phyloP scores from a whole-genome alignment of 35 echinoderm and acorn worm genomes.

The Lytechinus variegatus region DNA sequence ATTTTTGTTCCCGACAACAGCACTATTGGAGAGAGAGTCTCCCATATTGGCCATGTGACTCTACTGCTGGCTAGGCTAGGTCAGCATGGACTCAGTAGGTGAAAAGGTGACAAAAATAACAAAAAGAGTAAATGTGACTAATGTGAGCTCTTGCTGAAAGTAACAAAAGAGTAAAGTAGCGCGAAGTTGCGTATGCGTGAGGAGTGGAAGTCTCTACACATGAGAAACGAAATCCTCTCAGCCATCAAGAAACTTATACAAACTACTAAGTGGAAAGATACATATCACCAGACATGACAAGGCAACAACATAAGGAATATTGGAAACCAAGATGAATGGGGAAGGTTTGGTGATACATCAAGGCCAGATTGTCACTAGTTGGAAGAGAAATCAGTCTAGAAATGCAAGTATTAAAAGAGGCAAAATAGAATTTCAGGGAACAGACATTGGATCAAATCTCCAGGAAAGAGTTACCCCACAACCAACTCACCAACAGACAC shows the following conservation, averaged over 20 bases:
- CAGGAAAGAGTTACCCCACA: neutral
- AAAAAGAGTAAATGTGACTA: too few relatives aligned
- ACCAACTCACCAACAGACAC: neutral
- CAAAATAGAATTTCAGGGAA: neutral
- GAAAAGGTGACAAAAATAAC: too few relatives aligned
- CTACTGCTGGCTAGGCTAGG: too few relatives aligned
- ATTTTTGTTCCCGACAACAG: too few relatives aligned
- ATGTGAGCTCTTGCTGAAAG: too few relatives aligned
- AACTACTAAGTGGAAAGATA: neutral
- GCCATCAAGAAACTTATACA: neutral
- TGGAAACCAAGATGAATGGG: neutral
- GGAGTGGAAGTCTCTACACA: too few relatives aligned
- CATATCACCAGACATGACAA: constrained; percentile 5
- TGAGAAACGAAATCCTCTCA: neutral
- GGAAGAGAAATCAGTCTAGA: neutral
- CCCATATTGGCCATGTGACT: too few relatives aligned
- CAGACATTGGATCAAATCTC: neutral
- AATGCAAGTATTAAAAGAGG: neutral
- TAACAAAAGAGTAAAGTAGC: too few relatives aligned
- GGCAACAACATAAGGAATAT: neutral
- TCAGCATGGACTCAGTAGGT: too few relatives aligned
- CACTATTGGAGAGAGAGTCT: too few relatives aligned
- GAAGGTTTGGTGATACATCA: neutral
- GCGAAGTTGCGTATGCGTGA: too few relatives aligned
- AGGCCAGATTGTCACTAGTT: neutral